Percentiles rank a stretch among this genome's conserved stretches.
Evolutionary conservation across 2,888 invertebrate species (phyloP).

Genomic region (Alloplasta piceator): DNA sequence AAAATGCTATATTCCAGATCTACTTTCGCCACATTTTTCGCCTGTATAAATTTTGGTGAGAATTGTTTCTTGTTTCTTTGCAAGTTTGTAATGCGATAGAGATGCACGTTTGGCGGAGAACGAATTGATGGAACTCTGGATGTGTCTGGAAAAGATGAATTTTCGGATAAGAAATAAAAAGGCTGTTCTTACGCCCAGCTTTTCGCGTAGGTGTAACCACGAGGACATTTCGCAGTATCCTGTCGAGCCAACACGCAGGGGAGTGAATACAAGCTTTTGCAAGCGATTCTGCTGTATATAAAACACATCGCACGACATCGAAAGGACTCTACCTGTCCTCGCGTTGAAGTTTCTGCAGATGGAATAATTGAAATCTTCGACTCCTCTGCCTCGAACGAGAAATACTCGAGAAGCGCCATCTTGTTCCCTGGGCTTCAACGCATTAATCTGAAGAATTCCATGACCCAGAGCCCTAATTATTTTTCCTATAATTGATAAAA

Average conservation of each 20-base stretch:
- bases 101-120: too few relatives aligned
- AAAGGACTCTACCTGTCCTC: constrained; percentile 76
- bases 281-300: constrained; percentile 14
- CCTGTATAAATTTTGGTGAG: not conserved
- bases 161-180: too few relatives aligned
- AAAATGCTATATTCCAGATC: too few relatives aligned
- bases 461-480: not conserved
- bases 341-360: constrained; percentile 80
- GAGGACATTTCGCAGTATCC: not conserved
- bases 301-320: constrained; percentile 28
- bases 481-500: too few relatives aligned
- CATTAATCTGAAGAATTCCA: constrained; percentile 3
- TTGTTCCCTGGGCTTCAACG: not conserved
- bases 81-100: not conserved
- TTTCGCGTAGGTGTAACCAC: not conserved
- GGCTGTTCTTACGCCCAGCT: too few relatives aligned
- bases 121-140: too few relatives aligned
- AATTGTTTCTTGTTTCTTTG: not conserved
- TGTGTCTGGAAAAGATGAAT: too few relatives aligned
- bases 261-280: constrained; percentile 6
- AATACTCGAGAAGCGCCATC: not conserved
- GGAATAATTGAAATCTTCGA: constrained; percentile 77
- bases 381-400: not conserved
- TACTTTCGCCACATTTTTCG: not conserved
- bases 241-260: constrained; percentile 28